These are phyloP conservation scores for Sphinx pinastri DNA, from an alignment of 2,888 invertebrate genomes.

Conservation along the genomic window DNA sequence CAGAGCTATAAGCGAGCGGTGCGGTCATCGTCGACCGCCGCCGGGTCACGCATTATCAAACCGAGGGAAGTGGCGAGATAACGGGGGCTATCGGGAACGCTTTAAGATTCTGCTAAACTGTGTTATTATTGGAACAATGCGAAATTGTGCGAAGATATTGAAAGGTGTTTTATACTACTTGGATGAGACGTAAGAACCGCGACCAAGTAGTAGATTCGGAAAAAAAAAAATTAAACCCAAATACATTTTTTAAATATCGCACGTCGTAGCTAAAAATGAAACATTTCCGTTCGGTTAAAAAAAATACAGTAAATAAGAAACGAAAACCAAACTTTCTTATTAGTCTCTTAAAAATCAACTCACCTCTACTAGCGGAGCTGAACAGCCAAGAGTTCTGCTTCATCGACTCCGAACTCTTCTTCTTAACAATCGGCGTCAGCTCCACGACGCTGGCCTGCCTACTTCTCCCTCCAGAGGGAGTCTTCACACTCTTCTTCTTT, in stretches of 20 bases:
- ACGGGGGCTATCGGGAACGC: not conserved
- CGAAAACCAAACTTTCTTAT: not conserved
- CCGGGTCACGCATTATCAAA: not conserved
- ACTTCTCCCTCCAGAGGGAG: slow-evolving; percentile 64
- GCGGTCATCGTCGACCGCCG: not conserved
- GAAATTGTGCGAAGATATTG: not conserved
- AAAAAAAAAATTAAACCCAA: too few relatives aligned
- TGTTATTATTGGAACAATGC: not conserved
- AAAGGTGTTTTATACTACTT: not conserved
- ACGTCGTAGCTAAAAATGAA: too few relatives aligned
- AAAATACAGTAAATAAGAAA: too few relatives aligned
- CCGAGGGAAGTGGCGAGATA: slow-evolving; percentile 1
- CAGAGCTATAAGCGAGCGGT: not conserved
- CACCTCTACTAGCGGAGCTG: slow-evolving; percentile 65
- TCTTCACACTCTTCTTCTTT: slow-evolving; percentile 72
- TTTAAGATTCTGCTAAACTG: slow-evolving; percentile 4
- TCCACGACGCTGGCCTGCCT: slow-evolving; percentile 75
- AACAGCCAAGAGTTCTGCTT: slow-evolving; percentile 77
- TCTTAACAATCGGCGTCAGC: slow-evolving; percentile 65
- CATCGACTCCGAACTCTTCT: slow-evolving; percentile 64
- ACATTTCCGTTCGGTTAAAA: too few relatives aligned
- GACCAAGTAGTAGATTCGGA: too few relatives aligned
- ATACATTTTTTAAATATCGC: too few relatives aligned
- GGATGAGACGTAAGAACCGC: not conserved
- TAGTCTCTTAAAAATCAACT: slow-evolving; percentile 38